Base-by-base conservation (phyloP, 1,140 invertebrate genomes). In the Agrilus planipennis region DNA sequence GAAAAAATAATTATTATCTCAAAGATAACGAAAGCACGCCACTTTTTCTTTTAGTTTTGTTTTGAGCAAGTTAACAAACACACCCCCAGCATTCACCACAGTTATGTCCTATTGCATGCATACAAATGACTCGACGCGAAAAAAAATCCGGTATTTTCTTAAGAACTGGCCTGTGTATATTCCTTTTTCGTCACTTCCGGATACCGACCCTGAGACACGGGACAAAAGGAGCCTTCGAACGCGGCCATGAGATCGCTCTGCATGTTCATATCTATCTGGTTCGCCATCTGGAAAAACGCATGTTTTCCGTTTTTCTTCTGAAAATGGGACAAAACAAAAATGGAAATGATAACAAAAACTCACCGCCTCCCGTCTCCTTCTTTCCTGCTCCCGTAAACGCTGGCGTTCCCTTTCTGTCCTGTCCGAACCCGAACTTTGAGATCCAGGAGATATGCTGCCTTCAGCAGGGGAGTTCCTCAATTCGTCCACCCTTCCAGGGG, bases 211-310 rank as follows among this genome's bases (percentile, higher is more conserved):
- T n/a, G n/a, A n/a, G n/a, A n/a, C n/a, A n/a, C n/a, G n/a, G n/a
- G n/a, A n/a, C n/a, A 88, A 73, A 90, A 77, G 29, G 84, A 88
- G 70, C 93, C 88, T 71, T 96, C 92, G 67, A 96, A 96, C 41
- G 86, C 89, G 57, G 90, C 89, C 89, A 96, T 93, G 59, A 95
- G 73, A 72, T 95, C 90, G 71, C 90, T 94, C 69, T 95, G 92
- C 75, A 89, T 81, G 68, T 94, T 96, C 89, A 96, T 93, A 64
- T 96, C 91, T 58, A 96, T 95, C 68, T 89, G 85, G 39, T 87
- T 83, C 38, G 89, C 89, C 83, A 90, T 81, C 90, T 94, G 76
- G 37, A 80, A 79, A 27, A 45, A 46, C 45, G 5, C 5, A 25
- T 25, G 5, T 6, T 25, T 25, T 6, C 5, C 5, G 22, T 25